These are phyloP conservation scores for Macrosteles quadrilineatus DNA, from an alignment of 1,140 invertebrate species.

Conservation along the genomic window DNA sequence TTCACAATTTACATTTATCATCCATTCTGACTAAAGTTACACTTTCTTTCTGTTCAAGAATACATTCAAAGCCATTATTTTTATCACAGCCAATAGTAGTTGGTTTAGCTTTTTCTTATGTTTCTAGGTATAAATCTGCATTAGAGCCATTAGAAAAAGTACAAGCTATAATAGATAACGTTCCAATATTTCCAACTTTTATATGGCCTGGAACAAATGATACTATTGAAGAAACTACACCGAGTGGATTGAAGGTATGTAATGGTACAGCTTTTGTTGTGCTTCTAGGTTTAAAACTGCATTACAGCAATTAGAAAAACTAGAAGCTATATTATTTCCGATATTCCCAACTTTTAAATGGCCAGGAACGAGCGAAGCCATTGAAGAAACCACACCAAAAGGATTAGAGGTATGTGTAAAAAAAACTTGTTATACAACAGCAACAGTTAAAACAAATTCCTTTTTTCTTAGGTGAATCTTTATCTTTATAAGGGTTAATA, in stretches of 20 bases:
- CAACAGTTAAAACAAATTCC: neutral
- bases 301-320: slow-evolving; percentile 32
- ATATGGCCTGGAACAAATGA: slow-evolving; percentile 32
- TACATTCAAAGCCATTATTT: too few relatives aligned
- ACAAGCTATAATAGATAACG: slow-evolving; percentile 27
- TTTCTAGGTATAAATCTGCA: slow-evolving; percentile 35
- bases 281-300: slow-evolving; percentile 35
- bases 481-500: too few relatives aligned
- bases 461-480: too few relatives aligned
- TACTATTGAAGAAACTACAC: slow-evolving; percentile 35
- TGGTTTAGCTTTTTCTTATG: neutral
- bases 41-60: too few relatives aligned
- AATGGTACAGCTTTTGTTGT: neutral
- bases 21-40: too few relatives aligned
- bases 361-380: slow-evolving; percentile 32
- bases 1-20: too few relatives aligned
- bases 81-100: too few relatives aligned
- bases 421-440: slow-evolving; percentile 15
- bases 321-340: slow-evolving; percentile 21
- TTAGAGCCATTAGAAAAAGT: slow-evolving; percentile 33
- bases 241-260: slow-evolving; percentile 31
- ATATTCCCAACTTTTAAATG: slow-evolving; percentile 27
- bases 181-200: slow-evolving; percentile 21
- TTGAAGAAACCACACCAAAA: slow-evolving; percentile 33
- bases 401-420: slow-evolving; percentile 31